Evolutionary conservation across 2,113 vertebrate species (phyloP), one percentile per base, ranked within the genome.

Genomic region (Forbesichthys agassizii): DNA sequence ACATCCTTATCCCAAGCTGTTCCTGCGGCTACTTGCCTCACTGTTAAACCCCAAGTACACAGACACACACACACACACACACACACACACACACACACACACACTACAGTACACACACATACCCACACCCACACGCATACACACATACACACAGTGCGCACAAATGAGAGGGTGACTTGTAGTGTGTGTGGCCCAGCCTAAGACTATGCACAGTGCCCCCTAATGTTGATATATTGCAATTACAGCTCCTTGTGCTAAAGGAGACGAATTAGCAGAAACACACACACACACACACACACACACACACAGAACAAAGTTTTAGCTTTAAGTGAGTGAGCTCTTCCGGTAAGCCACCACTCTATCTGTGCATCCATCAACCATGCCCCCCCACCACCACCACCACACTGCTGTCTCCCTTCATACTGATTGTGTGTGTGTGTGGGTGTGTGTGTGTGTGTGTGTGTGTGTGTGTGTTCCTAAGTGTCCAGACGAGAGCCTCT

Each of bases 401-500:
- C 57, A 65, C 8, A 5, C 47, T 77, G 36, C 62, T 68, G 49
- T 74, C 51, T 73, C 64, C 12, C 42, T 71, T 71, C 53, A 5
- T n/a, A 57, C 58, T 60, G 61, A 71, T 77, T 71, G 9, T 36
- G 33, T 42, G 48, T 61, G 47, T 61, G 9, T 66, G 61, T 14
- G 20, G 69, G 55, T 74, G 56, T 76, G 62, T 59, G 59, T 63
- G 1, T 16, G 48, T 52, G 42, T 9, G 55, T 53, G 33, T 61
- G 58, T 66, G 14, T 61, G 56, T 65, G 16, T 36, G 49, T 36
- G 20, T 59, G 14, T 66, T 27, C 14, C 14, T 16, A 78, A 98
- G 96, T 86, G 77, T 77, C 68, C 83, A 79, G 90, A 91, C 42
- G 93, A 95, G 0, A 86, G 66, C 69, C 81, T 88, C 54, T 83